These are phyloP conservation scores for Artemisiospiza belli DNA, from an alignment of 2,113 vertebrate species.

Conservation along the genomic window DNA sequence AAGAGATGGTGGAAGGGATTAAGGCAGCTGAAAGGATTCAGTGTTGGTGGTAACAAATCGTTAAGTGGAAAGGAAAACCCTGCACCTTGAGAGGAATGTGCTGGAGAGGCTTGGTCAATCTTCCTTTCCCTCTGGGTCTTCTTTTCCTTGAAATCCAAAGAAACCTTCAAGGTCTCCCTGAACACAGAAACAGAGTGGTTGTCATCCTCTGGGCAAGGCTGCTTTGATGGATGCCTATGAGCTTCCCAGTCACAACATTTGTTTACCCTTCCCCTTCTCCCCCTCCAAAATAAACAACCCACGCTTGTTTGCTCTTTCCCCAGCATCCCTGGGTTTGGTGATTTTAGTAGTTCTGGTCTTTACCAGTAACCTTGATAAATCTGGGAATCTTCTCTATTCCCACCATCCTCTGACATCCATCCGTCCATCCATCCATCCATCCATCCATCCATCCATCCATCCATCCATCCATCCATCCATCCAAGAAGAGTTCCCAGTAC, in stretches of 20 bases:
- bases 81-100: rapidly evolving
- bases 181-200: neutral
- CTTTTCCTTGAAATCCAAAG: neutral
- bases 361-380: neutral
- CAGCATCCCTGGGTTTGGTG: neutral
- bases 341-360: neutral
- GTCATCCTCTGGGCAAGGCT: neutral
- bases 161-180: neutral
- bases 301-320: neutral
- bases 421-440: neutral
- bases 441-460: neutral
- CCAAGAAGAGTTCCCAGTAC: neutral
- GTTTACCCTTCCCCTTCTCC: neutral
- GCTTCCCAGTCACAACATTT: neutral
- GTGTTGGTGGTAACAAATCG: neutral
- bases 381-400: neutral
- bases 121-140: neutral
- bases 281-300: neutral
- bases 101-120: neutral
- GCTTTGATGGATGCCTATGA: neutral
- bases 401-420: neutral
- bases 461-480: neutral
- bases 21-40: neutral
- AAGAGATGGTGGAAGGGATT: neutral
- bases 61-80: neutral